Evolutionary conservation across 2,888 invertebrate species (phyloP).

Genomic region (Leucoma salicis): DNA sequence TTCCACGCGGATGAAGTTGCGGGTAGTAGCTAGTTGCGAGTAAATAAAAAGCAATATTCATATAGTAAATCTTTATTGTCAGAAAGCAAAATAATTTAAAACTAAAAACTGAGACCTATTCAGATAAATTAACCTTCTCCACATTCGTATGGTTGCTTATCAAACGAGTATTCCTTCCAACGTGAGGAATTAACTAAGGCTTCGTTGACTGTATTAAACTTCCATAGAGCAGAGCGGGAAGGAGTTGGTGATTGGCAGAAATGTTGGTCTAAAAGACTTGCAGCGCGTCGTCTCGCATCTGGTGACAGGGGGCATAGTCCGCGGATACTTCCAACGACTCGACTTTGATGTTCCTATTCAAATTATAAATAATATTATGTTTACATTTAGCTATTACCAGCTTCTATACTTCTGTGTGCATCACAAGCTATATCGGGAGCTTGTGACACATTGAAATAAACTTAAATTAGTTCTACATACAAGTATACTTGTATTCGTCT

Average conservation of each 20-base stretch:
- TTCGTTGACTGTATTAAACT: constrained; percentile 72
- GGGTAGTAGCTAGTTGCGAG: too few species aligned
- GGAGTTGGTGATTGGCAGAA: constrained; percentile 49
- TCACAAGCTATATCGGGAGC: too few species aligned
- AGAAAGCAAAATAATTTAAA: too few species aligned
- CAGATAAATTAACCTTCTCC: constrained; percentile 26
- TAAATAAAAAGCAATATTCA: too few species aligned
- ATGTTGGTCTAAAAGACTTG: constrained; percentile 57
- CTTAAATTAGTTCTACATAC: too few species aligned
- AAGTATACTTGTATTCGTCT: too few species aligned
- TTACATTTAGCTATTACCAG: not conserved
- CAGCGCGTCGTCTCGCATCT: constrained; percentile 53
- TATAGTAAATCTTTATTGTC: too few species aligned
- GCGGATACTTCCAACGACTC: constrained; percentile 37
- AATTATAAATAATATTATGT: not conserved
- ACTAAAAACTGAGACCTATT: too few species aligned
- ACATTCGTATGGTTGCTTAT: constrained; percentile 39
- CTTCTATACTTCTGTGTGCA: too few species aligned
- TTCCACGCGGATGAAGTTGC: too few species aligned
- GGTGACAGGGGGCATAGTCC: constrained; percentile 61
- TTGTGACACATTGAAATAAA: too few species aligned
- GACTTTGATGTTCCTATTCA: constrained; percentile 41
- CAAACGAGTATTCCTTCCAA: constrained; percentile 64
- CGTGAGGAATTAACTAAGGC: constrained; percentile 57
- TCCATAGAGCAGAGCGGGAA: constrained; percentile 51